phyloP scores from a whole-genome alignment of 2,797 vertebrate genomes.

The Cheirogaleus major region DNA sequence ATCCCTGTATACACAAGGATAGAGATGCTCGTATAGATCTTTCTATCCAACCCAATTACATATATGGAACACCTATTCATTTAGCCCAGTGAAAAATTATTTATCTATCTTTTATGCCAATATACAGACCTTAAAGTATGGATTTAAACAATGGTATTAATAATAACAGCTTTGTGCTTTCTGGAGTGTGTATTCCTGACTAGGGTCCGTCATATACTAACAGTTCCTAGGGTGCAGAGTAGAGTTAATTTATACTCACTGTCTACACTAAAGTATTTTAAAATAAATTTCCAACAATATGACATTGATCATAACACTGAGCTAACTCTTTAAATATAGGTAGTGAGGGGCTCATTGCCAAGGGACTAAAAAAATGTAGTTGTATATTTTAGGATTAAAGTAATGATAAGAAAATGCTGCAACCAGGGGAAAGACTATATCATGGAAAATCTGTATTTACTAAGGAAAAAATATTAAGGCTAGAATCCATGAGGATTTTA shows the following conservation, averaged over 20 bases:
- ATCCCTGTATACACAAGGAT: not conserved
- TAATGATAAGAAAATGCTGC: not conserved
- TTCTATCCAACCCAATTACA: not conserved
- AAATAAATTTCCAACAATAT: not conserved
- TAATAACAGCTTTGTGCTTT: not conserved
- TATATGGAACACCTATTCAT: not conserved
- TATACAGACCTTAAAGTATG: not conserved
- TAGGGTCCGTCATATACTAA: not conserved
- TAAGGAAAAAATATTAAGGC: not conserved
- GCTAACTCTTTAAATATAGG: not conserved
- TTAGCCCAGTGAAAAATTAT: not conserved
- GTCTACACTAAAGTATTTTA: not conserved
- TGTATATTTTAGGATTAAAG: conserved; percentile 21
- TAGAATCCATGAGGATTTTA: conserved; percentile 14
- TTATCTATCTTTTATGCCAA: not conserved
- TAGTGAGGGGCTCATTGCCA: not conserved
- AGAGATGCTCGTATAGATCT: not conserved
- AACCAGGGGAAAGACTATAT: not conserved
- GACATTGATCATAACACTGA: not conserved
- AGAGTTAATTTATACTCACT: not conserved
- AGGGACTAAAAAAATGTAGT: not conserved
- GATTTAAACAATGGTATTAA: not conserved
- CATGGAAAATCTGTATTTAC: not conserved
- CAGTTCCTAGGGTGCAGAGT: not conserved
- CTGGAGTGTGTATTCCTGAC: not conserved